A percentile compares a stretch with the other conserved stretches of the same genome.
phyloP scores from a whole-genome alignment of 1,140 invertebrate genomes.

The Magallana gigas region DNA sequence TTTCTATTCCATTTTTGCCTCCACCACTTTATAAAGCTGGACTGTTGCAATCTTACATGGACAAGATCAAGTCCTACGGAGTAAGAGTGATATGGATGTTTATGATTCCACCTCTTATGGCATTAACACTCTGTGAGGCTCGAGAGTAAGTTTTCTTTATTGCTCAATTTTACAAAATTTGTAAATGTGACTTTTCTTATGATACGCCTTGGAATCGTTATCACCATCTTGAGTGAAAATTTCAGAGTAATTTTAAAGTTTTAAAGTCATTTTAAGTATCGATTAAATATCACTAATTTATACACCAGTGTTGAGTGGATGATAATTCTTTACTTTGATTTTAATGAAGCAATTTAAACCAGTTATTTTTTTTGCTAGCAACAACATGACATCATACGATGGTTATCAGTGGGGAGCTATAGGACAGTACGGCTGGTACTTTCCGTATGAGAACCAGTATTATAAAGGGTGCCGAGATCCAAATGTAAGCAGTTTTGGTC shows the following conservation, averaged over 20 bases:
- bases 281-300: too few species aligned
- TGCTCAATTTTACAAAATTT: background rate
- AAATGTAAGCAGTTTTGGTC: slow-evolving; percentile 19
- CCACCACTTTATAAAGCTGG: slow-evolving; percentile 35
- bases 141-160: slow-evolving; percentile 31
- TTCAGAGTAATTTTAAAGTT: too few species aligned
- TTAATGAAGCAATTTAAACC: too few species aligned
- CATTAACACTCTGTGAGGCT: slow-evolving; percentile 49
- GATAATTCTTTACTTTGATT: too few species aligned
- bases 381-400: slow-evolving; percentile 35
- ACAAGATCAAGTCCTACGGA: slow-evolving; percentile 45
- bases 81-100: slow-evolving; percentile 49
- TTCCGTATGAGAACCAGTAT: slow-evolving; percentile 52
- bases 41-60: slow-evolving; percentile 12
- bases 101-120: slow-evolving; percentile 44
- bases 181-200: background rate
- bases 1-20: slow-evolving; percentile 35
- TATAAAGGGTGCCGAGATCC: slow-evolving; percentile 21
- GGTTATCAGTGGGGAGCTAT: slow-evolving; percentile 46
- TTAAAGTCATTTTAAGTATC: too few species aligned
- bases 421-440: slow-evolving; percentile 50
- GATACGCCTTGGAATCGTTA: too few species aligned
- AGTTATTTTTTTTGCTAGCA: background rate
- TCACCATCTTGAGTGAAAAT: too few species aligned
- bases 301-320: too few species aligned